Percentiles rank a stretch among this genome's conserved stretches.
Conservation (phyloP, 2,888 invertebrate species). For the Synergus itoensis region DNA sequence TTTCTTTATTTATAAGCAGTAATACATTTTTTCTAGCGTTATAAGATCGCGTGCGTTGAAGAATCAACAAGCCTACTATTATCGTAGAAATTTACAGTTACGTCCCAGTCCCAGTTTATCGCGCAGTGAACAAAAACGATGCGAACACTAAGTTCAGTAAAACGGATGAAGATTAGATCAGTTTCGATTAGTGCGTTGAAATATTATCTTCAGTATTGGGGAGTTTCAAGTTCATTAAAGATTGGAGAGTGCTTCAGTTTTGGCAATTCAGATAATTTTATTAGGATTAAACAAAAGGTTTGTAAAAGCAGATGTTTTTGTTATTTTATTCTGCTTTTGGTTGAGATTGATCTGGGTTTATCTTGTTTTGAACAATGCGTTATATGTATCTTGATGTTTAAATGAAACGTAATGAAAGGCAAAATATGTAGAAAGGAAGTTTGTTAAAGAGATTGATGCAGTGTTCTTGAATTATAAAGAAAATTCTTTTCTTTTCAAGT, state of each 20-base stretch:
- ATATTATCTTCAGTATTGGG: background rate
- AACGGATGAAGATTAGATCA: background rate
- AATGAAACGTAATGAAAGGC: background rate
- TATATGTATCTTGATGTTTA: background rate
- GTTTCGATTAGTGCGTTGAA: background rate
- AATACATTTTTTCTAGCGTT: background rate
- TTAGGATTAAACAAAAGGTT: background rate
- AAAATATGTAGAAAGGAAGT: background rate
- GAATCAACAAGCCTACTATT: background rate
- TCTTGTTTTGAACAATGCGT: background rate
- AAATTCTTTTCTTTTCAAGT: background rate
- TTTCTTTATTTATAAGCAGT: background rate
- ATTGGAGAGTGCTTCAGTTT: background rate
- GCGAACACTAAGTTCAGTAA: background rate
- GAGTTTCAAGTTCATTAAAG: background rate
- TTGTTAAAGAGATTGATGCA: background rate
- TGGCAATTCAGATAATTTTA: background rate
- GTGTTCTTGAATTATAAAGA: background rate
- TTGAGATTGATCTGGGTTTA: background rate
- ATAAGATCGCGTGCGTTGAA: slow-evolving; percentile 1
- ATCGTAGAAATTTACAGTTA: slow-evolving; percentile 22
- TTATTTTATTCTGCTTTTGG: background rate
- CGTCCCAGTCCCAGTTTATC: slow-evolving; percentile 20
- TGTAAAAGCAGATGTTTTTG: background rate
- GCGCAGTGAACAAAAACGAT: slow-evolving; percentile 2